Evolutionary conservation across 2,797 vertebrate species (phyloP).

Genomic region (Apogon talboti): DNA sequence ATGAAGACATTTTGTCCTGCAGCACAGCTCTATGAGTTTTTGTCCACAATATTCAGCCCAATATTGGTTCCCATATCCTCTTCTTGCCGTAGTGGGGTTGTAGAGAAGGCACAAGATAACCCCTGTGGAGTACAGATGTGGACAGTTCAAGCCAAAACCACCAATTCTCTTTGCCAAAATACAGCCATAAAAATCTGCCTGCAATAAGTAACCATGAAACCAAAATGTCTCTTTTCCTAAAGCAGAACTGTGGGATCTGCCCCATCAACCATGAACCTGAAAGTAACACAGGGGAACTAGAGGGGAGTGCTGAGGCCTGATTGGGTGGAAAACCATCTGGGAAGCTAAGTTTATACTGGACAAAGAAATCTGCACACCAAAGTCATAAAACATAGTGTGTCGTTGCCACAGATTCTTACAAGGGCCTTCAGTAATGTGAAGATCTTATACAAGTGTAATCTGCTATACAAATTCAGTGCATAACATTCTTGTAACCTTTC

Average conservation of each 20-base stretch:
- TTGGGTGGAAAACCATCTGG: constrained; percentile 66
- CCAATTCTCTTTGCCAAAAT: constrained; percentile 67
- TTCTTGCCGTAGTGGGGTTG: constrained; percentile 30
- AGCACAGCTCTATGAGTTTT: constrained; percentile 22
- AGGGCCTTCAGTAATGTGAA: constrained; percentile 19
- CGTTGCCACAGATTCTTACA: constrained; percentile 26
- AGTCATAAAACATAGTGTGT: constrained; percentile 43
- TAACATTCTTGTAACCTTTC: constrained; percentile 47
- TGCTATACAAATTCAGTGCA: constrained; percentile 40
- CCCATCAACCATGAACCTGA: constrained; percentile 59
- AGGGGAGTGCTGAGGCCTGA: constrained; percentile 56
- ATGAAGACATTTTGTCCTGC: constrained; percentile 24
- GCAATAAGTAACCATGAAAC: constrained; percentile 80
- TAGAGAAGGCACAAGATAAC: constrained; percentile 42
- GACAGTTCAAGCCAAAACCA: constrained; percentile 61
- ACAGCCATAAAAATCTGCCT: constrained; percentile 69
- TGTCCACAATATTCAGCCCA: constrained; percentile 32
- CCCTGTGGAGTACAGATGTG: constrained; percentile 72
- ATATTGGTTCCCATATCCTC: constrained; percentile 21
- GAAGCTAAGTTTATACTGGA: constrained; percentile 57
- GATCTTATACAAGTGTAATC: constrained; percentile 21
- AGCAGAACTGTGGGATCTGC: constrained; percentile 67
- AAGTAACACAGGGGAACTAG: constrained; percentile 50
- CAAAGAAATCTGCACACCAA: constrained; percentile 45
- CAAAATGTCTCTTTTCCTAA: constrained; percentile 74